These are phyloP conservation scores for Mellivora capensis DNA, from an alignment of 2,113 vertebrate species.

Conservation along the genomic window DNA sequence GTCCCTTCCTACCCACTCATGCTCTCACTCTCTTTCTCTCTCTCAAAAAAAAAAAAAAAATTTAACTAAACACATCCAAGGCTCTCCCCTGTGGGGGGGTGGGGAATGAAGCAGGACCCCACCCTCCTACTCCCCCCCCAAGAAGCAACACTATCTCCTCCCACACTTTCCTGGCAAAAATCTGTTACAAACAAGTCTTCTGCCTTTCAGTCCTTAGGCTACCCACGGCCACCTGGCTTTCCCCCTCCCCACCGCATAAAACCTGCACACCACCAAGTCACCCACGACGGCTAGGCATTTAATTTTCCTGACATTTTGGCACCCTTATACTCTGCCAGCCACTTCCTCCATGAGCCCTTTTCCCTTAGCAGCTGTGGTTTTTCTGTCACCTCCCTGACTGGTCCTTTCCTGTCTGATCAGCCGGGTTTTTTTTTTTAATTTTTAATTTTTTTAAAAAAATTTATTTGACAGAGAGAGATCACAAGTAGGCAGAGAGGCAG, in stretches of 20 bases:
- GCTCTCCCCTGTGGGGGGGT: not conserved
- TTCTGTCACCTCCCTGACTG: not conserved
- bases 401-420: not conserved
- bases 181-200: not conserved
- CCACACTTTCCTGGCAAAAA: not conserved
- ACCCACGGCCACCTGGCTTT: not conserved
- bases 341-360: not conserved
- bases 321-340: not conserved
- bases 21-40: not conserved
- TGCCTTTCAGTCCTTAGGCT: not conserved
- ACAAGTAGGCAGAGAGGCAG: too few relatives aligned
- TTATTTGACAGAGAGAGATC: too few relatives aligned
- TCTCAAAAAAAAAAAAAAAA: not conserved
- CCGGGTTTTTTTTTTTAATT: too few relatives aligned
- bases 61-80: not conserved
- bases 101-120: not conserved
- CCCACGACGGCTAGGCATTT: not conserved
- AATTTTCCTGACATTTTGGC: not conserved
- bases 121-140: rapidly evolving
- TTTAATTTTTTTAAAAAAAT: too few relatives aligned
- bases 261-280: not conserved
- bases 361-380: not conserved
- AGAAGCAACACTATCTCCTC: not conserved
- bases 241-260: not conserved
- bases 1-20: not conserved